Evolutionary conservation across 2,888 invertebrate genomes (phyloP).

Genomic region (Camptogramma bilineatum): DNA sequence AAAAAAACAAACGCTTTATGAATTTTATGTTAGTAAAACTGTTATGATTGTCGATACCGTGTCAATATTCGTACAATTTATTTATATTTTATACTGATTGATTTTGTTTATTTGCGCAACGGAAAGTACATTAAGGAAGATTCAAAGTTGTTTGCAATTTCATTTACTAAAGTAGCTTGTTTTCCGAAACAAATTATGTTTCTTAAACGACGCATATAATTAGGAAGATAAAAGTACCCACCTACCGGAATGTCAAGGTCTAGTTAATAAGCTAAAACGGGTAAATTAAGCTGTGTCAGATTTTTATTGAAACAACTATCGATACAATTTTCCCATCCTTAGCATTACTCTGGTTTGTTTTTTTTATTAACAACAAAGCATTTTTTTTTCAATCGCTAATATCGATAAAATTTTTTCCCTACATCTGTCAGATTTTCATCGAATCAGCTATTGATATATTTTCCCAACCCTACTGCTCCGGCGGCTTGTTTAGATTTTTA

Average conservation of each 20-base stretch:
- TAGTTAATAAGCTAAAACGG: no score
- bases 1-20: not conserved
- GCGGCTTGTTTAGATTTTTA: conserved; percentile 81
- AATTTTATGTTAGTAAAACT: not conserved
- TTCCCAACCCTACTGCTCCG: conserved; percentile 50
- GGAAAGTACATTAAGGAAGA: not conserved
- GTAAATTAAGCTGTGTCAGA: no score
- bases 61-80: conserved; percentile 18
- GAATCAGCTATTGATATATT: conserved; percentile 7
- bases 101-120: conserved; percentile 8
- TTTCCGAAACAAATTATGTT: not conserved
- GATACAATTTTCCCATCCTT: no score
- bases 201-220: no score
- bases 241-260: not conserved
- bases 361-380: no score
- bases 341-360: no score
- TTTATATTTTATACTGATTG: conserved; percentile 10
- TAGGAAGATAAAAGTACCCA: no score
- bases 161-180: not conserved
- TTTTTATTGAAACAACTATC: no score
- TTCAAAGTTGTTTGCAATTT: not conserved
- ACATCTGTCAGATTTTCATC: not conserved
- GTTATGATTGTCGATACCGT: conserved; percentile 13
- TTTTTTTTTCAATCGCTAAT: no score
- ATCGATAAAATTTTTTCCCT: no score